Evolutionary conservation across 2,113 vertebrate species (phyloP).

Genomic region (Dasyornis broadbenti): DNA sequence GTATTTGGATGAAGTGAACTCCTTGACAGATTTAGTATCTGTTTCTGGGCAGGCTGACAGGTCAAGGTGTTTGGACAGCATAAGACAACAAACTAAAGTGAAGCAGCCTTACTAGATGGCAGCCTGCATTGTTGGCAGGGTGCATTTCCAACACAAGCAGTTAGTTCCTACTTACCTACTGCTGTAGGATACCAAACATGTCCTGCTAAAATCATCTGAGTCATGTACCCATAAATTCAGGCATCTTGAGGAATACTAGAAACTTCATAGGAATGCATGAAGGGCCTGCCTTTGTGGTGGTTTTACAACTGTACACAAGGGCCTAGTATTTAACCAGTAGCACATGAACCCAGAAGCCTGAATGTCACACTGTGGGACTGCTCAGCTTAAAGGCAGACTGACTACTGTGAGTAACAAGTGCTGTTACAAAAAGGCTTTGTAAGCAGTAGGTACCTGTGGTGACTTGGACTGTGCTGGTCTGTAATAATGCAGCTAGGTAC

Average conservation of each 20-base stretch:
- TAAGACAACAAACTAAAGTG: not conserved
- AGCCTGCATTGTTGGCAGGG: not conserved
- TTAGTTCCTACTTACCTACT: not conserved
- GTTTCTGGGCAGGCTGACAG: not conserved
- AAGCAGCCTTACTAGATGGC: not conserved
- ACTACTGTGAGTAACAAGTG: not conserved
- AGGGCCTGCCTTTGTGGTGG: not conserved
- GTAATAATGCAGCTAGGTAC: not conserved
- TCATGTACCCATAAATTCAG: not conserved
- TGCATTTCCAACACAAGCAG: not conserved
- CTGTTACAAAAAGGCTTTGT: not conserved
- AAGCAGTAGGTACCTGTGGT: not conserved
- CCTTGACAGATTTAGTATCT: not conserved
- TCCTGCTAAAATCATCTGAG: not conserved
- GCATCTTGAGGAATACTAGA: not conserved
- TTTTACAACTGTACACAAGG: not conserved
- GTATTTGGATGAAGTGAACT: not conserved
- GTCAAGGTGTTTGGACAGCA: not conserved
- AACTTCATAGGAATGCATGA: not conserved
- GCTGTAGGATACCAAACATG: not conserved
- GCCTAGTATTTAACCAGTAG: not conserved
- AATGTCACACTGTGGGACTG: not conserved
- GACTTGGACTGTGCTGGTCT: not conserved
- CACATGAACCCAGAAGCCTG: not conserved
- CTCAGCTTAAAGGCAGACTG: not conserved